These are phyloP conservation scores for Rhagophthalmus giganteus DNA, from an alignment of 2,888 invertebrate genomes.

Conservation along the genomic window DNA sequence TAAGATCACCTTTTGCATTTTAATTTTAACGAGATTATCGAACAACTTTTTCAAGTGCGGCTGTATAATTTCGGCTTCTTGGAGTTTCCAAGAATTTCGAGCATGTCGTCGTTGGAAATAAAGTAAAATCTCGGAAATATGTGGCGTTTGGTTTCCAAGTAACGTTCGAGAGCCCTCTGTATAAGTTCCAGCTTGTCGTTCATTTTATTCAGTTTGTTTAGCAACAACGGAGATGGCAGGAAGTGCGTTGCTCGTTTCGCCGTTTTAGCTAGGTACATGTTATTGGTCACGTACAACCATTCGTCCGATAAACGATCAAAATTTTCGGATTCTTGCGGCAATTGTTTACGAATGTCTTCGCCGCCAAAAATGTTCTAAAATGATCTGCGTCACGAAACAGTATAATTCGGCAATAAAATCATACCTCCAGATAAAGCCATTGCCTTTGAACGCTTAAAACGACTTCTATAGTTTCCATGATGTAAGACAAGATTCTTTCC, in stretches of 20 bases:
- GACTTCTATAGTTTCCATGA: constrained; percentile 80
- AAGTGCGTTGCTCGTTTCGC: constrained; percentile 67
- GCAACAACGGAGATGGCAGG: constrained; percentile 63
- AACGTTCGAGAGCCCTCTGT: constrained; percentile 81
- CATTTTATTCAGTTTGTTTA: constrained; percentile 71
- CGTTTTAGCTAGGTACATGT: constrained; percentile 60
- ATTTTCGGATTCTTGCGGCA: constrained; percentile 74
- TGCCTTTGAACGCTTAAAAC: constrained; percentile 81
- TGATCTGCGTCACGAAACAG: background rate
- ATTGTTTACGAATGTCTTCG: constrained; percentile 83
- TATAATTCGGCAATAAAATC: constrained; percentile 1
- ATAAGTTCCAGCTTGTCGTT: constrained; percentile 77
- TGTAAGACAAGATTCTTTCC: constrained; percentile 81
- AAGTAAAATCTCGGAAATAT: constrained; percentile 84
- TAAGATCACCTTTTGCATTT: constrained; percentile 70
- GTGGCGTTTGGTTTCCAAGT: constrained; percentile 86
- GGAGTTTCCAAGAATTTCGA: constrained; percentile 85
- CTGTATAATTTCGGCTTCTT: constrained; percentile 83
- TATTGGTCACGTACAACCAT: constrained; percentile 69
- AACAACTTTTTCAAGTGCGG: constrained; percentile 87
- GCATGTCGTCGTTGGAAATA: constrained; percentile 78
- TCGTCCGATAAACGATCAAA: constrained; percentile 73
- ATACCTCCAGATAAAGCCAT: constrained; percentile 80
- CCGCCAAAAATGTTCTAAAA: constrained; percentile 78
- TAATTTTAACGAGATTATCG: constrained; percentile 78